phyloP scores from a whole-genome alignment of 2,888 invertebrate species.

The Argyresthia goedartella region DNA sequence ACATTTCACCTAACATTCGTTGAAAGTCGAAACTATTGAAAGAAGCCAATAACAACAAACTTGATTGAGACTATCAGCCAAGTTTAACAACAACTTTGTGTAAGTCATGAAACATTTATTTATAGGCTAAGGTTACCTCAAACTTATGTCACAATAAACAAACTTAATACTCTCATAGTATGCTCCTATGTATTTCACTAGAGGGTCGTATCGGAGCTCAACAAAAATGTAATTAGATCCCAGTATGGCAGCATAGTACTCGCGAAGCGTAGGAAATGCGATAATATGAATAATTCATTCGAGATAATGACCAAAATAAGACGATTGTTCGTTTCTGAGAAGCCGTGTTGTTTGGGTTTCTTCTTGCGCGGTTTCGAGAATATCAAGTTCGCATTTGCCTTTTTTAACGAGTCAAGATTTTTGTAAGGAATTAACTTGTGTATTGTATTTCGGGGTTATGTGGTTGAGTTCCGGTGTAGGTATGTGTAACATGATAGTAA shows the following conservation, averaged over 20 bases:
- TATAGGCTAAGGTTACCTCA: no score
- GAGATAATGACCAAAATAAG: slow-evolving; percentile 52
- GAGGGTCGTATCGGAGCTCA: no score
- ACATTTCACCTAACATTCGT: no score
- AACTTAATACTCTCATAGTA: neutral
- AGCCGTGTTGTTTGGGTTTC: slow-evolving; percentile 29
- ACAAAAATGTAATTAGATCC: slow-evolving; percentile 25
- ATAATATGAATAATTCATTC: slow-evolving; percentile 55
- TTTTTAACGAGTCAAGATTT: neutral
- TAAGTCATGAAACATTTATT: no score
- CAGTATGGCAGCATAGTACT: slow-evolving; percentile 20
- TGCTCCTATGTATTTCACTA: no score
- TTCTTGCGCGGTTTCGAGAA: slow-evolving; percentile 15
- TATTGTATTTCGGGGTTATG: neutral
- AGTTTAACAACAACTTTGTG: no score
- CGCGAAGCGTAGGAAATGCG: slow-evolving; percentile 42
- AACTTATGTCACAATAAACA: neutral
- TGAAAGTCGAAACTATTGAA: no score
- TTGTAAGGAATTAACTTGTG: neutral
- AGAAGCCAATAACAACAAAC: no score
- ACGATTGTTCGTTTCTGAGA: slow-evolving; percentile 54
- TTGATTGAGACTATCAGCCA: no score
- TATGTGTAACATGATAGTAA: no score
- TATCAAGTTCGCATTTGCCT: slow-evolving; percentile 5
- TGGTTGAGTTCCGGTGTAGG: no score